Evolutionary conservation across 2,888 invertebrate genomes (phyloP).

Genomic region (Latrodectus elegans): DNA sequence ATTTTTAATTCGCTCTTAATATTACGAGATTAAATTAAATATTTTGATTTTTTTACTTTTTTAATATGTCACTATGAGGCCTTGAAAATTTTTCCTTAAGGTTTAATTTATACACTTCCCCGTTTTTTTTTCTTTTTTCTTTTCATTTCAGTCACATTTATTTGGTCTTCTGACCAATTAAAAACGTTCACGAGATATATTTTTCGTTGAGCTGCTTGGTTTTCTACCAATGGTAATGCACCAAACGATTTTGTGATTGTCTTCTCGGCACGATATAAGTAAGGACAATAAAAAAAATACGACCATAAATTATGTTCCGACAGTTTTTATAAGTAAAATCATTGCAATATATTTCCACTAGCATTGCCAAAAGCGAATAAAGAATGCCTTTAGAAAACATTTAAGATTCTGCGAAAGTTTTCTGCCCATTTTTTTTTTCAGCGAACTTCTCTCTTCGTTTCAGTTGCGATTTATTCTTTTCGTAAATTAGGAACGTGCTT

Average conservation of each 20-base stretch:
- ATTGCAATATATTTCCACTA: not conserved
- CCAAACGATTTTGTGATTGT: not conserved
- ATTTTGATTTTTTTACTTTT: too few relatives aligned
- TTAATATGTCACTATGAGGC: too few relatives aligned
- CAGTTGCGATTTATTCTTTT: not conserved
- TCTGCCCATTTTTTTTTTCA: not conserved
- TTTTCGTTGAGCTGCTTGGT: not conserved
- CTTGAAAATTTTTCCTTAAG: too few relatives aligned
- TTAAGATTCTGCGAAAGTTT: not conserved
- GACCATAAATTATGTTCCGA: not conserved
- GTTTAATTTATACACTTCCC: too few relatives aligned
- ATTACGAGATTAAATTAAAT: too few relatives aligned
- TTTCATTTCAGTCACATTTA: too few relatives aligned
- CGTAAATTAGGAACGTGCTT: not conserved
- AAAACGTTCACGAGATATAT: not conserved
- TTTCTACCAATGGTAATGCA: not conserved
- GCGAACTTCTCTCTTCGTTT: not conserved
- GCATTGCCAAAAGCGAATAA: not conserved
- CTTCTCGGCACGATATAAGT: not conserved
- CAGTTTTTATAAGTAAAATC: not conserved
- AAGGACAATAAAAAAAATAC: not conserved
- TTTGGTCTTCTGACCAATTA: not conserved
- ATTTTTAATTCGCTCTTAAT: too few relatives aligned
- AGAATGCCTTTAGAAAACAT: not conserved
- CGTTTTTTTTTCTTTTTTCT: too few relatives aligned